Percentiles rank a stretch among this genome's conserved stretches.
phyloP scores from a whole-genome alignment of 1,140 invertebrate species.

The Saccostrea glomerata region DNA sequence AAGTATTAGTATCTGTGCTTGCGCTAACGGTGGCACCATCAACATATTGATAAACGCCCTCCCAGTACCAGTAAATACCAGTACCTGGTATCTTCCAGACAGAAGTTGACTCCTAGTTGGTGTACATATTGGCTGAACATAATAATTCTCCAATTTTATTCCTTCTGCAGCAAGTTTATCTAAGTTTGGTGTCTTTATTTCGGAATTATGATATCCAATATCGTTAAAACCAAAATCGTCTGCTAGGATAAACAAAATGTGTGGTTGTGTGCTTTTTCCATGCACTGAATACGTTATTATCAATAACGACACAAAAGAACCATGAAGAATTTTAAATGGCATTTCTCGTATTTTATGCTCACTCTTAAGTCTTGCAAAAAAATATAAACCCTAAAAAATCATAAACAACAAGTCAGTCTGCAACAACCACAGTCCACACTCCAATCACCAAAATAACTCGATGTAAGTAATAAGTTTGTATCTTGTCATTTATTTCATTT shows the following conservation, averaged over 20 bases:
- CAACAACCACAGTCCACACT: too few species aligned
- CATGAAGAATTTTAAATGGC: background rate
- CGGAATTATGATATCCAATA: slow-evolving; percentile 66
- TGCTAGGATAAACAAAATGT: slow-evolving; percentile 67
- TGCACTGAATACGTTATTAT: background rate
- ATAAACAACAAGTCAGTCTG: too few species aligned
- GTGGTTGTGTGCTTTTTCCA: slow-evolving; percentile 50
- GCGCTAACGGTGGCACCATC: too few species aligned
- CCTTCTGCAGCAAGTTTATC: slow-evolving; percentile 65
- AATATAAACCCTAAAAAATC: too few species aligned
- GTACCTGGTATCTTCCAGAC: slow-evolving; percentile 66
- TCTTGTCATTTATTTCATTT: too few species aligned
- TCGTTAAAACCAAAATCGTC: slow-evolving; percentile 70
- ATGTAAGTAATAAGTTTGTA: too few species aligned
- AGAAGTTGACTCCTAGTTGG: slow-evolving; percentile 66
- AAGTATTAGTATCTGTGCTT: too few species aligned
- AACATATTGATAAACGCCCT: too few species aligned
- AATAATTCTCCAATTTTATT: slow-evolving; percentile 66
- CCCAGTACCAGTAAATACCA: background rate
- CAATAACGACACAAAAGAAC: background rate
- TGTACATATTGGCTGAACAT: slow-evolving; percentile 67
- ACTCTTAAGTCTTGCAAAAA: too few species aligned
- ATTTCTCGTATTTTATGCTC: too few species aligned
- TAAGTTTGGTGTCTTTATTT: slow-evolving; percentile 78
- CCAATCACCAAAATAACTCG: too few species aligned